Evolutionary conservation across 2,888 invertebrate genomes (phyloP).

Genomic region (Ptilodon capucinus): DNA sequence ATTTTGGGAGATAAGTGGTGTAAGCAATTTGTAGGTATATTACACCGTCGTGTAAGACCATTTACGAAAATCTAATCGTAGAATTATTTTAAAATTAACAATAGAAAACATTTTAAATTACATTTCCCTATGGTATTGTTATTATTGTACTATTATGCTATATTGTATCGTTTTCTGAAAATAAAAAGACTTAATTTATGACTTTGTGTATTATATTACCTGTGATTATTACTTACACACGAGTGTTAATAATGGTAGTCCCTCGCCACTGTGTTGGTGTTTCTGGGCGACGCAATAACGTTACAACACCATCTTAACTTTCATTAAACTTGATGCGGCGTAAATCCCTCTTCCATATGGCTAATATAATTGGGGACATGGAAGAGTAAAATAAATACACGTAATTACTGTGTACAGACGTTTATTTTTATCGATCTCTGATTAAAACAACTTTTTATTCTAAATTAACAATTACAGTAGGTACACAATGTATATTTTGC

Average conservation of each 20-base stretch:
- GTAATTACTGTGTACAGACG: background rate
- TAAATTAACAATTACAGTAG: slow-evolving; percentile 1
- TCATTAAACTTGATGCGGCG: too few relatives aligned
- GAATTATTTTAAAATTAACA: slow-evolving; percentile 50
- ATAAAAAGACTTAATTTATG: slow-evolving; percentile 78
- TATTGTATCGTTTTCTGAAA: slow-evolving; percentile 80
- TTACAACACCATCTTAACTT: too few relatives aligned
- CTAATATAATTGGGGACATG: background rate
- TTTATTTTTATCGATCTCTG: background rate
- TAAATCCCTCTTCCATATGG: too few relatives aligned
- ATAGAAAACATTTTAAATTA: slow-evolving; percentile 40
- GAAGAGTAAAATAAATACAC: background rate
- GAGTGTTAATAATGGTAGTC: too few relatives aligned
- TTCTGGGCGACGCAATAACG: too few relatives aligned
- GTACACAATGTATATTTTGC: background rate
- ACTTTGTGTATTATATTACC: slow-evolving; percentile 20
- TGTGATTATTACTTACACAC: too few relatives aligned
- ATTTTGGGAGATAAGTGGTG: slow-evolving; percentile 40
- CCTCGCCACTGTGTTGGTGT: too few relatives aligned
- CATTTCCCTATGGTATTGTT: slow-evolving; percentile 73
- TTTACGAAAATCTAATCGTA: slow-evolving; percentile 41
- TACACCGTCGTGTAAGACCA: slow-evolving; percentile 43
- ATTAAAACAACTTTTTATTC: background rate
- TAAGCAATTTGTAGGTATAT: too few relatives aligned
- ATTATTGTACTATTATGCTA: slow-evolving; percentile 76